Percentiles rank a stretch among this genome's conserved stretches.
Conservation (phyloP, 2,797 vertebrate genomes). For the Xerus rutilus region DNA sequence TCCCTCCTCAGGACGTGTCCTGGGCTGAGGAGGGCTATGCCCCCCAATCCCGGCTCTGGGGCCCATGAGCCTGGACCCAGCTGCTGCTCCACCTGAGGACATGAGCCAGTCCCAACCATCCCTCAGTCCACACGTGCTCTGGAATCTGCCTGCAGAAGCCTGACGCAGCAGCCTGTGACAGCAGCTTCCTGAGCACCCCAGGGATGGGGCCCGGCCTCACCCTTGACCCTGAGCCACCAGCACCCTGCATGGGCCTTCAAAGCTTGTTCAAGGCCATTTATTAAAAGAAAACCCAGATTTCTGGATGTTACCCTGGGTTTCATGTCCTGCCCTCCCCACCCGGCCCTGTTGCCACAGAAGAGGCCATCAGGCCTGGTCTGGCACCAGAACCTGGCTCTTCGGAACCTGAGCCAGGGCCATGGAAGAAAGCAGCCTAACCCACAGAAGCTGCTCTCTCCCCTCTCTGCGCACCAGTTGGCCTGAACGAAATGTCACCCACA, state of each 20-base stretch:
- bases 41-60: neutral
- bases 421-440: neutral
- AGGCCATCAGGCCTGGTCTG: neutral
- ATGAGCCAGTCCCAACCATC: too few species aligned
- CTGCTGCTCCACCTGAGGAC: neutral
- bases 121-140: too few species aligned
- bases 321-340: rapidly evolving
- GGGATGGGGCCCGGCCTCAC: too few species aligned
- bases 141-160: neutral
- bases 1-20: neutral
- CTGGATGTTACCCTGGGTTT: neutral
- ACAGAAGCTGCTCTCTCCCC: too few species aligned
- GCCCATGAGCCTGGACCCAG: too few species aligned
- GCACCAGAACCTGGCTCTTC: neutral
- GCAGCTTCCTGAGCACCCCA: too few species aligned
- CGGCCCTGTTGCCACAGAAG: rapidly evolving
- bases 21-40: too few species aligned
- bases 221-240: neutral
- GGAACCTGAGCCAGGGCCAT: neutral
- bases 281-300: neutral
- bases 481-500: neutral
- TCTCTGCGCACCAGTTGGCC: neutral
- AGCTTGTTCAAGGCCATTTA: neutral
- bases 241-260: rapidly evolving
- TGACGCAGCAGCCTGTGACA: too few species aligned